These are phyloP conservation scores for Macropus fuliginosus DNA, from an alignment of 2,797 vertebrate species.

Conservation along the genomic window DNA sequence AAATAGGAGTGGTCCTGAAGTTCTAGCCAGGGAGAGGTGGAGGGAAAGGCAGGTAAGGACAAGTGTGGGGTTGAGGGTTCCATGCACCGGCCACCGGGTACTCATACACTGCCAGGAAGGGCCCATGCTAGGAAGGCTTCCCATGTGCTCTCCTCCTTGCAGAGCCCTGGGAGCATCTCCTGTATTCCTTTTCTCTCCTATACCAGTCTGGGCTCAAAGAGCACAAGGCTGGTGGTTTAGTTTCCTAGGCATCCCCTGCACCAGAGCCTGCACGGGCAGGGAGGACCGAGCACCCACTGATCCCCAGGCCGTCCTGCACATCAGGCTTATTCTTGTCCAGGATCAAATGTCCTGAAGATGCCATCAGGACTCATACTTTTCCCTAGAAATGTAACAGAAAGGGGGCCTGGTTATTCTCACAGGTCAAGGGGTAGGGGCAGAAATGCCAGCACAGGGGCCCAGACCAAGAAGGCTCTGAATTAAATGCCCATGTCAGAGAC, in stretches of 20 bases:
- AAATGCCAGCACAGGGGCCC: neutral
- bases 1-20: neutral
- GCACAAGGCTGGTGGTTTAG: neutral
- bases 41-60: neutral
- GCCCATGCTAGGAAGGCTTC: neutral
- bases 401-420: neutral
- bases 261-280: neutral
- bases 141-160: no score
- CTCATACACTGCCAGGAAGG: no score
- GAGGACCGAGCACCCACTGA: neutral
- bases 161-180: neutral
- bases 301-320: neutral
- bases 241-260: neutral
- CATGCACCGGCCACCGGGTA: neutral
- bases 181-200: rapidly evolving
- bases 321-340: neutral
- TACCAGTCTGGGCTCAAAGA: neutral
- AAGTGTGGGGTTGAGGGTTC: neutral
- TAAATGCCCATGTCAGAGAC: neutral
- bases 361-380: neutral
- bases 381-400: neutral
- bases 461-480: neutral
- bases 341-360: neutral
- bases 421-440: neutral
- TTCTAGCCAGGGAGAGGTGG: neutral